Evolutionary conservation across 53 echinoderm and acorn worm genomes (phyloP).

Genomic region (Henricia sp.): DNA sequence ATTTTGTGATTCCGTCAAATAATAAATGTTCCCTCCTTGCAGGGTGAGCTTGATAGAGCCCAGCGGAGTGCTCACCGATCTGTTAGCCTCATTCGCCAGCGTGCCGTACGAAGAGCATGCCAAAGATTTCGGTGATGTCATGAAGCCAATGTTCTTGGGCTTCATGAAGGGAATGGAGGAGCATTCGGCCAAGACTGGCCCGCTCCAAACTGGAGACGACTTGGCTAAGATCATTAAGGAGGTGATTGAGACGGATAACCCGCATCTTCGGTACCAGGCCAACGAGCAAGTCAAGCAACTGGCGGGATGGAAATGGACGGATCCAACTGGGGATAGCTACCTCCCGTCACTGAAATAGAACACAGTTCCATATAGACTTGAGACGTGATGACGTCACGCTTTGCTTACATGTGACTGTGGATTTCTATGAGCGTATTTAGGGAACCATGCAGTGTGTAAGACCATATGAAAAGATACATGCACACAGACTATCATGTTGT

Average conservation of each 20-base stretch:
- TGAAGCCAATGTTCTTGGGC: constrained; percentile 2
- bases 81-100: constrained; percentile 14
- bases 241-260: constrained; percentile 53
- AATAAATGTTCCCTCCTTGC: neutral
- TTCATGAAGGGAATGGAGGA: neutral
- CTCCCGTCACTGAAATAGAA: constrained; percentile 9
- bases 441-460: too few relatives aligned
- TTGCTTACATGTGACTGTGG: too few relatives aligned
- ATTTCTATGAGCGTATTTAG: too few relatives aligned
- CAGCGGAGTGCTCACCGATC: constrained; percentile 41
- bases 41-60: constrained; percentile 51
- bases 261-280: constrained; percentile 67
- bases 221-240: constrained; percentile 47
- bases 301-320: constrained; percentile 37
- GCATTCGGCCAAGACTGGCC: neutral
- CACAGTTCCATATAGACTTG: too few relatives aligned
- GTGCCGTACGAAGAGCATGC: neutral
- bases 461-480: too few relatives aligned
- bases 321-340: constrained; percentile 67
- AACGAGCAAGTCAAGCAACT: constrained; percentile 28
- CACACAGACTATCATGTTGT: too few relatives aligned
- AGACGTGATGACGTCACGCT: too few relatives aligned
- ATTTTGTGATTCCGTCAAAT: neutral
- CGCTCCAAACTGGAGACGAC: constrained; percentile 56
- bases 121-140: constrained; percentile 6